Evolutionary conservation across 2,888 invertebrate species (phyloP).

Genomic region (Lasioglossum pauxillum): DNA sequence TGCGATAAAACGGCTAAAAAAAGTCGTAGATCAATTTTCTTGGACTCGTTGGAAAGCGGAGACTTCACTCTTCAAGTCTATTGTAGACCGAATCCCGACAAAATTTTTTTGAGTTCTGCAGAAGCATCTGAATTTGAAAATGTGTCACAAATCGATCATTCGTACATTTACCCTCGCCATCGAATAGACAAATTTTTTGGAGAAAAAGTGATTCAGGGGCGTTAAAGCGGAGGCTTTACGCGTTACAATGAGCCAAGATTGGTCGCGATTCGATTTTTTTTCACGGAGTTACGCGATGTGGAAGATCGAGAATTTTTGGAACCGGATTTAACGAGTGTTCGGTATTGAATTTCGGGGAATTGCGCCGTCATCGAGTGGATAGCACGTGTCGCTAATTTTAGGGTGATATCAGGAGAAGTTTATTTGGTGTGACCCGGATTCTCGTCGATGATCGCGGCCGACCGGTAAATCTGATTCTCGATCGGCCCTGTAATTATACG

Average conservation of each 20-base stretch:
- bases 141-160: neutral
- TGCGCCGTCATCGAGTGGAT: neutral
- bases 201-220: accelerated
- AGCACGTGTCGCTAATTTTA: slow-evolving; percentile 33
- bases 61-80: neutral
- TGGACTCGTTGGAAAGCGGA: neutral
- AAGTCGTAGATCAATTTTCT: neutral
- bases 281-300: neutral
- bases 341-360: neutral
- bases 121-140: neutral
- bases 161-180: neutral
- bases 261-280: neutral
- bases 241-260: neutral
- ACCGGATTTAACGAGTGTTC: neutral
- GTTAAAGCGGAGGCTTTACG: neutral
- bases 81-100: neutral
- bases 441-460: slow-evolving; percentile 40
- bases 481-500: slow-evolving; percentile 57
- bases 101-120: neutral
- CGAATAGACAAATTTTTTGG: neutral
- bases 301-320: neutral
- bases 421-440: slow-evolving; percentile 53
- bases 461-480: slow-evolving; percentile 54
- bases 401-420: slow-evolving; percentile 49
- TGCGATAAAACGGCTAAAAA: neutral